These are phyloP conservation scores for Varecia variegata DNA, from an alignment of 2,797 vertebrate species.

Conservation along the genomic window DNA sequence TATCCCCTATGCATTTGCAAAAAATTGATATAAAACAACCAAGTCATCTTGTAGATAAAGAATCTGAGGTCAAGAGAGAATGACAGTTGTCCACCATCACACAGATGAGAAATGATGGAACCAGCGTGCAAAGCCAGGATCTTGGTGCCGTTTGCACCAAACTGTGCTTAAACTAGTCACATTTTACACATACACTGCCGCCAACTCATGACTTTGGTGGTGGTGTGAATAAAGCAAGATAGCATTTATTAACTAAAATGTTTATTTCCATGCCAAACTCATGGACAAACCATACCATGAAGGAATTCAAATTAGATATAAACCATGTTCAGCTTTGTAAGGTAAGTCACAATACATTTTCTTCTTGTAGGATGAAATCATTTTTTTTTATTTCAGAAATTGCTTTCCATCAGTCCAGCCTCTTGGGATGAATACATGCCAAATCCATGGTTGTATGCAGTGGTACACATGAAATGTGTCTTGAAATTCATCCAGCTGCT, in stretches of 20 bases:
- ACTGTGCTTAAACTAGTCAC: neutral
- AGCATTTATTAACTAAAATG: neutral
- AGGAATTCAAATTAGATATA: constrained; percentile 14
- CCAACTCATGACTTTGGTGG: neutral
- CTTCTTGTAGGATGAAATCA: neutral
- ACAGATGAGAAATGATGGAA: neutral
- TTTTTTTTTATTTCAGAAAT: constrained; percentile 14
- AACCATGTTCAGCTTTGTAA: neutral
- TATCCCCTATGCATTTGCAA: neutral
- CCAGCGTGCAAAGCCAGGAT: neutral
- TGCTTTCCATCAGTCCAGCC: neutral
- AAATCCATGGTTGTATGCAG: neutral
- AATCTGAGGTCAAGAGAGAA: neutral
- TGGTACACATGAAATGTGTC: neutral
- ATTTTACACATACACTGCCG: neutral
- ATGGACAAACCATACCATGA: neutral
- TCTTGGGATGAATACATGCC: neutral
- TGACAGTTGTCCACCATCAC: neutral
- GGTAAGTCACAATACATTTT: neutral
- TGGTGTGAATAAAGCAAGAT: neutral
- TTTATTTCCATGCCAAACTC: neutral
- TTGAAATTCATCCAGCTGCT: neutral
- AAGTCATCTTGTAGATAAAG: neutral
- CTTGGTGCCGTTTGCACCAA: neutral
- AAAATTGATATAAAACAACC: neutral